These are phyloP conservation scores for Andrena bicolor DNA, from an alignment of 2,888 invertebrate species.

Conservation along the genomic window DNA sequence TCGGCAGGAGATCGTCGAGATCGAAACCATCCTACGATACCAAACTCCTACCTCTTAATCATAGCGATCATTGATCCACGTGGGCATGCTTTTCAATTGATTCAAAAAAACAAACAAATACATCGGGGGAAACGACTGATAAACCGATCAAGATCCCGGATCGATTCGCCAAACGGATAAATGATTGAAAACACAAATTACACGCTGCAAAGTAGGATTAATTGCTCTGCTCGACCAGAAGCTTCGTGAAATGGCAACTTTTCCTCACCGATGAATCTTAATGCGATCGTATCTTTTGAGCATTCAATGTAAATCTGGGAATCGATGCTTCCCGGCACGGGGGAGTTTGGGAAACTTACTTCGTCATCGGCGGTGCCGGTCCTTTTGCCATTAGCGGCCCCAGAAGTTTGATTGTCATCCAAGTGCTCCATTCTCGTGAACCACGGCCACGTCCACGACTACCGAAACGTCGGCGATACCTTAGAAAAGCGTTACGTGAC, in stretches of 20 bases:
- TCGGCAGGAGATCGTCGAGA: slow-evolving; percentile 93
- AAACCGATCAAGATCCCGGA: no score
- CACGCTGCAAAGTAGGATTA: no score
- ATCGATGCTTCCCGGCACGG: no score
- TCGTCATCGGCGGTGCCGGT: slow-evolving; percentile 72
- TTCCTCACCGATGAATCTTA: no score
- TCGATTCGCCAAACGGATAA: no score
- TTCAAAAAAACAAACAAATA: no score
- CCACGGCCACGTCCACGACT: slow-evolving; percentile 46
- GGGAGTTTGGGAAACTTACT: slow-evolving; percentile 72
- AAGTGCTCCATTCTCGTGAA: slow-evolving; percentile 76
- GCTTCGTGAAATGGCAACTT: no score
- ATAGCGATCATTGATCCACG: not conserved
- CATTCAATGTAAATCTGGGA: no score
- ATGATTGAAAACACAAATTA: not conserved
- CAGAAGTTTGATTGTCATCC: slow-evolving; percentile 74
- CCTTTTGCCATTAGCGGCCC: slow-evolving; percentile 60
- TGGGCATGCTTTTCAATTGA: no score
- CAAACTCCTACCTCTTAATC: slow-evolving; percentile 31
- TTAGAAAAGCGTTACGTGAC: slow-evolving; percentile 79
- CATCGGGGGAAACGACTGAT: no score
- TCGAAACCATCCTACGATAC: slow-evolving; percentile 88
- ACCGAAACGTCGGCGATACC: slow-evolving; percentile 76
- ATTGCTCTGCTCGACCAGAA: no score
- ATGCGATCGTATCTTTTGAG: no score